These are phyloP conservation scores for Ceratitis capitata DNA, from an alignment of 1,140 invertebrate genomes.

Conservation along the genomic window DNA sequence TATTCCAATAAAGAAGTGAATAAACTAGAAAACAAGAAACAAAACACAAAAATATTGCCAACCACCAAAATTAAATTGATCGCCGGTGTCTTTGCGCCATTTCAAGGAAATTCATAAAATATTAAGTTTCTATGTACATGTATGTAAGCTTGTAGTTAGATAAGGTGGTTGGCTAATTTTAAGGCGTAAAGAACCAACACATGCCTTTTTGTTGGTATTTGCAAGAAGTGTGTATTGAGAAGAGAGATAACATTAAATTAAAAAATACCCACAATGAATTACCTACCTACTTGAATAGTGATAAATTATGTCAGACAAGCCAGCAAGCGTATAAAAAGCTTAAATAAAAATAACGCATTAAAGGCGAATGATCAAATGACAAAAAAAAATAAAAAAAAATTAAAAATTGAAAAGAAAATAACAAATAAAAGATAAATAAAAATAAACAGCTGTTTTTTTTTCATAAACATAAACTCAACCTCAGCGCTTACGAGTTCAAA, in stretches of 20 bases:
- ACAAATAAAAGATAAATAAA: no score
- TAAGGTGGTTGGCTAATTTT: background rate
- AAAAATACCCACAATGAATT: background rate
- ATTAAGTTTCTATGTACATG: background rate
- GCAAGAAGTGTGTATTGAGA: background rate
- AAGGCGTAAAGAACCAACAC: background rate
- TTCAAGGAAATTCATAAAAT: background rate
- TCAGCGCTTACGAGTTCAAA: background rate
- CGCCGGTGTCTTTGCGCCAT: background rate
- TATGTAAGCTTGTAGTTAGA: background rate
- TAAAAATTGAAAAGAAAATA: background rate
- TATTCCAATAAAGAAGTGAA: background rate
- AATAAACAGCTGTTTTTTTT: background rate
- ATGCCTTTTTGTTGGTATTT: background rate
- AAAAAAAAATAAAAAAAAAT: background rate
- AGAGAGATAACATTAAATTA: background rate
- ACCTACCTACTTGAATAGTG: background rate
- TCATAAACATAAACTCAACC: background rate
- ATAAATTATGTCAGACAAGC: slow-evolving; percentile 1
- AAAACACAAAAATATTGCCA: background rate
- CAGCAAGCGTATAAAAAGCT: background rate
- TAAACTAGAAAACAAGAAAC: no score
- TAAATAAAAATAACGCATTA: background rate
- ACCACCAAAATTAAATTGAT: background rate
- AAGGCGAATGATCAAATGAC: background rate